Evolutionary conservation across 2,888 invertebrate species (phyloP).

Genomic region (Listrodromus nycthemerus): DNA sequence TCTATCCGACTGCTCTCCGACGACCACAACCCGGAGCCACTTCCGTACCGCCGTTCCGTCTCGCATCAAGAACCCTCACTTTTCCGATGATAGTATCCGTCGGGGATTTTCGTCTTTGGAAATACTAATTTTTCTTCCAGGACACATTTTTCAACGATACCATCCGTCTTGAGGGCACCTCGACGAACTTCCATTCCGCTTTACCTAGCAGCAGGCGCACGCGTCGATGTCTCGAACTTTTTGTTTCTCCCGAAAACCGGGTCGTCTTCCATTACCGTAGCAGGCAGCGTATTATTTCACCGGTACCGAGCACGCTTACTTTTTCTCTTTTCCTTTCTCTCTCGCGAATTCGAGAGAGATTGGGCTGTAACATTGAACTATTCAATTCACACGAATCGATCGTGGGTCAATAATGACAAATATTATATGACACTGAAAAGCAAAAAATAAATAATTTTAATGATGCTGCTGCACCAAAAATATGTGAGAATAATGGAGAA

Average conservation of each 20-base stretch:
- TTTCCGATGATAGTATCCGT: background rate
- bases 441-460: background rate
- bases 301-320: background rate
- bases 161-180: background rate
- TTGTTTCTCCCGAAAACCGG: background rate
- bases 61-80: background rate
- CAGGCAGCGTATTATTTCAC: constrained; percentile 25
- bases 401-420: constrained; percentile 25
- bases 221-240: background rate
- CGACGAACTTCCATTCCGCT: constrained; percentile 36
- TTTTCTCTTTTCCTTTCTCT: background rate
- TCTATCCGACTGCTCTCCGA: background rate
- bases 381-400: constrained; percentile 20
- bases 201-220: background rate
- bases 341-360: background rate
- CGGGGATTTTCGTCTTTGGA: background rate
- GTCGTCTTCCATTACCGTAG: constrained; percentile 50
- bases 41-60: background rate
- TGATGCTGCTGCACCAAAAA: background rate
- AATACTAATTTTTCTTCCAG: constrained; percentile 7
- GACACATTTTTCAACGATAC: constrained; percentile 1
- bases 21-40: background rate
- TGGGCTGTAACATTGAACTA: constrained; percentile 17
- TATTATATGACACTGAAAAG: background rate
- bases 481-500: constrained; percentile 5